A percentile compares a stretch with the other conserved stretches of the same genome.
These are phyloP conservation scores for Nannospalax galili DNA, from an alignment of 2,113 vertebrate genomes.

Conservation along the genomic window DNA sequence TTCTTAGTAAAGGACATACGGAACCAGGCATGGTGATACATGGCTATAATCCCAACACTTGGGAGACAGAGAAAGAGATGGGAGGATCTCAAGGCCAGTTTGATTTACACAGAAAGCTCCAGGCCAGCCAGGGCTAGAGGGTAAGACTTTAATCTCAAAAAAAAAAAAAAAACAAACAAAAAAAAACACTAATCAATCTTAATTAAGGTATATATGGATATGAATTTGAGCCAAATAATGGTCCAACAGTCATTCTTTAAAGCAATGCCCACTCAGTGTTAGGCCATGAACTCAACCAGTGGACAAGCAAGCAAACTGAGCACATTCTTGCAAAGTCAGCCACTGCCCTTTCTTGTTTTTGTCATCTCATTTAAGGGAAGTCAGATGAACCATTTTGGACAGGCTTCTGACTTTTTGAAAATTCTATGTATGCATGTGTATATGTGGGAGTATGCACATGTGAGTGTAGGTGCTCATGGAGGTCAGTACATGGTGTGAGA, in stretches of 20 bases:
- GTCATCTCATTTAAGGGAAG: slow-evolving; percentile 28
- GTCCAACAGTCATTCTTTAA: not conserved
- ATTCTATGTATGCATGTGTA: too few species aligned
- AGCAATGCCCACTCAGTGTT: not conserved
- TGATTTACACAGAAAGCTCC: not conserved
- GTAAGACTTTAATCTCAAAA: not conserved
- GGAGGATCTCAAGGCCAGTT: not conserved
- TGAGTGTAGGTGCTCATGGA: too few species aligned
- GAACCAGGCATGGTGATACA: not conserved
- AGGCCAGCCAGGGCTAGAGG: too few species aligned
- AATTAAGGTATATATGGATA: not conserved
- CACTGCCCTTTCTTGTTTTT: not conserved
- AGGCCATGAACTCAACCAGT: not conserved
- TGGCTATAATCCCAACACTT: not conserved
- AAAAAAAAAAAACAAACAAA: not conserved
- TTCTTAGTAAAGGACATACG: not conserved
- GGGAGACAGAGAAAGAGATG: not conserved
- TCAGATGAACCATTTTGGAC: not conserved
- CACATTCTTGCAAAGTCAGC: not conserved
- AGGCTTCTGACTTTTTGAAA: too few species aligned
- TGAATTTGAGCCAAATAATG: not conserved
- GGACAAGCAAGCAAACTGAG: not conserved
- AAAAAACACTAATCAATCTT: not conserved
- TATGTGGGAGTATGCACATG: too few species aligned
- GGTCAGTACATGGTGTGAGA: too few species aligned